These are phyloP conservation scores for Pteruthius melanotis DNA, from an alignment of 2,113 vertebrate species.

Conservation along the genomic window DNA sequence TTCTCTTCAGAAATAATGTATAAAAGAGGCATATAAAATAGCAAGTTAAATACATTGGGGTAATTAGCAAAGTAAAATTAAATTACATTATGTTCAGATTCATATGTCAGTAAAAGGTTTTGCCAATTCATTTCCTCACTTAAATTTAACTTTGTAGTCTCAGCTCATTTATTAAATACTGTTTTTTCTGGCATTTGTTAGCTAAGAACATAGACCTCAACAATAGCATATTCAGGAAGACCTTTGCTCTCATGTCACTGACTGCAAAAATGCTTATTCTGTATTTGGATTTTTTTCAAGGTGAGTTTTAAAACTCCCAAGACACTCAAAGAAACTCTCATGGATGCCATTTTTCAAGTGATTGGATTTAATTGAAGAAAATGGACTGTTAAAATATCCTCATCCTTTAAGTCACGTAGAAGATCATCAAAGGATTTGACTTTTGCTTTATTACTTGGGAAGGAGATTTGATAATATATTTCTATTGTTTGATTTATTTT, in stretches of 20 bases:
- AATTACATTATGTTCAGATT: not conserved
- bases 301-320: not conserved
- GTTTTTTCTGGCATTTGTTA: not conserved
- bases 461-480: not conserved
- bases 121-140: not conserved
- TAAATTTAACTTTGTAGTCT: not conserved
- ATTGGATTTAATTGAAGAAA: not conserved
- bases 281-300: not conserved
- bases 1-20: not conserved
- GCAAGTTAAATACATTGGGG: not conserved
- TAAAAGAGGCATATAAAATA: not conserved
- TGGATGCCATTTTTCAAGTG: not conserved
- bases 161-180: not conserved
- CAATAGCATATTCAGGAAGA: not conserved
- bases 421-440: not conserved
- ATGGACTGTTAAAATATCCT: not conserved
- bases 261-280: not conserved
- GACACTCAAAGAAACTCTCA: not conserved
- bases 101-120: not conserved
- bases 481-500: not conserved
- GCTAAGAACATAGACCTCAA: not conserved
- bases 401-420: not conserved
- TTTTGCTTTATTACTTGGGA: not conserved
- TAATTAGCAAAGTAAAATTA: constrained; percentile 19
- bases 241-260: not conserved